These are phyloP conservation scores for Esperia sulphurella DNA, from an alignment of 2,888 invertebrate species.

Conservation along the genomic window DNA sequence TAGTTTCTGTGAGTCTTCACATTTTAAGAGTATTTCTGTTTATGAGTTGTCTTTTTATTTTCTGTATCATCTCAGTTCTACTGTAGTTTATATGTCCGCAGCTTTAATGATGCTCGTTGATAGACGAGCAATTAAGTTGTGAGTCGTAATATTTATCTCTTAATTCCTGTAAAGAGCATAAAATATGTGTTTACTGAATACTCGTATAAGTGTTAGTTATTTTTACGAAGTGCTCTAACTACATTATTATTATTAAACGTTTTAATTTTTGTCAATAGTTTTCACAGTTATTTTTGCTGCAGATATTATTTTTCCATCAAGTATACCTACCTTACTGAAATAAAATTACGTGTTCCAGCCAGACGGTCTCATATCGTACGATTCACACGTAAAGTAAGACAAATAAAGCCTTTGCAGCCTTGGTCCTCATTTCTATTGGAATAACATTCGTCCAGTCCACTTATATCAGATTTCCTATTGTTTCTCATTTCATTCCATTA, in stretches of 20 bases:
- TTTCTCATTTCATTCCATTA: conserved; percentile 67
- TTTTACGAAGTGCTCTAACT: too few species aligned
- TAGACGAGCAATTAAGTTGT: neutral
- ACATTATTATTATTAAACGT: too few species aligned
- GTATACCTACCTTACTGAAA: conserved; percentile 29
- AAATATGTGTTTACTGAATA: neutral
- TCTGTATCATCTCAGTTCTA: neutral
- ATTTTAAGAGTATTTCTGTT: too few species aligned
- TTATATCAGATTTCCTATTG: conserved; percentile 74
- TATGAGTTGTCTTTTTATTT: too few species aligned
- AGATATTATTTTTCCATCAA: neutral
- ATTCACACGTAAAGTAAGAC: conserved; percentile 54
- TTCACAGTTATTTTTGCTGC: neutral
- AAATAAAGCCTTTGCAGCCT: conserved; percentile 33
- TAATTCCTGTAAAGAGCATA: neutral
- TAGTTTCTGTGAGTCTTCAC: too few species aligned
- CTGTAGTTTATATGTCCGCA: neutral
- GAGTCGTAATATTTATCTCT: conserved; percentile 2
- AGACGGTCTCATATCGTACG: conserved; percentile 33
- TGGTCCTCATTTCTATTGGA: conserved; percentile 40
- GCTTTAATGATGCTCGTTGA: neutral
- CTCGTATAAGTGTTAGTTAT: neutral
- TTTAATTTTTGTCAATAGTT: too few species aligned
- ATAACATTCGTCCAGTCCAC: conserved; percentile 63
- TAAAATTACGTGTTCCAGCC: conserved; percentile 29